These are phyloP conservation scores for Cydia splendana DNA, from an alignment of 1,140 invertebrate genomes.

Conservation along the genomic window DNA sequence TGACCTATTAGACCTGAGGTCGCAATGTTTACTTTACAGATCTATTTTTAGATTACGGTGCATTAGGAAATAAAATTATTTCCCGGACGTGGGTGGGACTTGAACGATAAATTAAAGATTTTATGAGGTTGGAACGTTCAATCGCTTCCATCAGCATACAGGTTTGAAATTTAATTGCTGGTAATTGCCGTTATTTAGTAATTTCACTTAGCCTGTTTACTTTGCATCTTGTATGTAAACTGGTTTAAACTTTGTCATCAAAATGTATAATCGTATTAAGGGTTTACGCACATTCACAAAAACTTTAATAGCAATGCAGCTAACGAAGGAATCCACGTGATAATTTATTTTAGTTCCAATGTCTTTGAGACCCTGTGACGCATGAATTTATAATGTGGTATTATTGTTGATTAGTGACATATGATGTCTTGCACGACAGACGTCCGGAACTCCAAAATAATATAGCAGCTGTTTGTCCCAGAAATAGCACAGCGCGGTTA, in stretches of 20 bases:
- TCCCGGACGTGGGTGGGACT: neutral
- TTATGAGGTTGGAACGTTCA: neutral
- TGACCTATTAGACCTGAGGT: constrained; percentile 28
- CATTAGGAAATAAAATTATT: neutral
- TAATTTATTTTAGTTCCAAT: neutral
- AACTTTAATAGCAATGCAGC: too few relatives aligned
- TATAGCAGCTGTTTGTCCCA: constrained; percentile 4
- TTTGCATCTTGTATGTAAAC: neutral
- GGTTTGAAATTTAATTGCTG: neutral
- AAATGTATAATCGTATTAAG: too few relatives aligned
- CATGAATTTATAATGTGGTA: constrained; percentile 20
- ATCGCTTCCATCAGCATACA: neutral
- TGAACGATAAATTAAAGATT: constrained; percentile 1
- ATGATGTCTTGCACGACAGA: constrained; percentile 20
- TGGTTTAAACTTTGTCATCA: neutral
- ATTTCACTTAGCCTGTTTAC: neutral
- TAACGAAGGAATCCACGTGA: neutral
- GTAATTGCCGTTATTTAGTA: neutral
- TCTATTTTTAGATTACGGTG: neutral
- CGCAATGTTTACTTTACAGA: neutral
- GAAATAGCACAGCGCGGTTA: constrained; percentile 9
- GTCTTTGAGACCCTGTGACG: neutral
- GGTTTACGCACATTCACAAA: too few relatives aligned
- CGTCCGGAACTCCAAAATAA: constrained; percentile 13
- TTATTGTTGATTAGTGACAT: constrained; percentile 27